Evolutionary conservation across 2,888 invertebrate genomes (phyloP).

Genomic region (Pseudococcus longispinus): DNA sequence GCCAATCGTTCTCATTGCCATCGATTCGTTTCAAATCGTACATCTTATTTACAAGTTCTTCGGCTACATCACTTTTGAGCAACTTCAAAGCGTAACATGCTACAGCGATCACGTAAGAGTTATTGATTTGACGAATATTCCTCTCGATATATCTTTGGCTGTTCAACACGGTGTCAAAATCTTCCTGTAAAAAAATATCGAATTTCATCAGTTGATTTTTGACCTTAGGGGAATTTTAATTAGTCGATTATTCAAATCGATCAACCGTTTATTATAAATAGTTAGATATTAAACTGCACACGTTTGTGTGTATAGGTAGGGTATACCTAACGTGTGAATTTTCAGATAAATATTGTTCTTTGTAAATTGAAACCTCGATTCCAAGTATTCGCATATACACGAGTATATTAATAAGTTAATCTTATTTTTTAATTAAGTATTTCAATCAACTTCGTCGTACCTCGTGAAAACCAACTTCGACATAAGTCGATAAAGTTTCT

Average conservation of each 20-base stretch:
- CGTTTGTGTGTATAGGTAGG: background rate
- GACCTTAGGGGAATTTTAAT: background rate
- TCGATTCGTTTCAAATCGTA: slow-evolving; percentile 71
- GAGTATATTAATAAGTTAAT: background rate
- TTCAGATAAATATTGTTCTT: background rate
- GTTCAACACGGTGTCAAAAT: background rate
- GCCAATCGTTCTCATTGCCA: slow-evolving; percentile 75
- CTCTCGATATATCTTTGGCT: slow-evolving; percentile 36
- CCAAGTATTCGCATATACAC: background rate
- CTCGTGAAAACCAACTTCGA: slow-evolving; percentile 71
- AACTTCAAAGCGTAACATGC: slow-evolving; percentile 69
- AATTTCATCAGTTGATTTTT: background rate
- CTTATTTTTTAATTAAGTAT: background rate
- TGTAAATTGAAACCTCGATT: background rate
- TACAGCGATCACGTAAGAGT: slow-evolving; percentile 70
- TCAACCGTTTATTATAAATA: background rate
- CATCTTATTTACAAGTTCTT: slow-evolving; percentile 69
- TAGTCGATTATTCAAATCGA: background rate
- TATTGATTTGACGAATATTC: slow-evolving; percentile 67
- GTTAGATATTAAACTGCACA: background rate
- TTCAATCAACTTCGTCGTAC: slow-evolving; percentile 61
- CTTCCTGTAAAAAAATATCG: background rate
- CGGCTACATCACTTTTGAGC: slow-evolving; percentile 67
- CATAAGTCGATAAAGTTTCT: slow-evolving; percentile 69
- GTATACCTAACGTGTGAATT: background rate